Evolutionary conservation across 2,113 vertebrate genomes (phyloP), one percentile per base, ranked within the genome.

Genomic region (Todiramphus chloris): DNA sequence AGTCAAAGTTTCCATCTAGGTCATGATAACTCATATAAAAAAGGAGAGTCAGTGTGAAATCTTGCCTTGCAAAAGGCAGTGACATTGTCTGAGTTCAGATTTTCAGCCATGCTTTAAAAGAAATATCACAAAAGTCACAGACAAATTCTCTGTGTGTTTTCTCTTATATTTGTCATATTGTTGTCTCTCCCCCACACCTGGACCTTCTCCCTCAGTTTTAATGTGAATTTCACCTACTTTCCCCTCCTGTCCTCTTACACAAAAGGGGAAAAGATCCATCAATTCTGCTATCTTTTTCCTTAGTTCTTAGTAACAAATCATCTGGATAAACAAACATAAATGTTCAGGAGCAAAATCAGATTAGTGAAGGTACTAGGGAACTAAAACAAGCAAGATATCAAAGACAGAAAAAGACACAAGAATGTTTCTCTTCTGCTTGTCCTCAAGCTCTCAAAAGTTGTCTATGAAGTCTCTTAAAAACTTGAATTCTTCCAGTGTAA

Each of bases 251-350:
- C 23, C 6, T 62, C 9, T 27, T 48, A 33, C 14, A 37, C 11
- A 56, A 84, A 55, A 6, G 6, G 9, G 5, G 6, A 4, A 72
- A 73, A 56, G 9, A 33, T 53, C 16, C 30, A 60, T 3, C 2
- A 51, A 3, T 80, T 79, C 37, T 68, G 4, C 9, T 46, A 10
- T 69, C 41, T 59, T 70, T 85, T 75, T 23, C 14, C 16, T 73
- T 83, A 55, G 17, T 28, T 73, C 27, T 68, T 68, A 41, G 9
- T 33, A 59, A 64, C 27, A 14, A 25, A 13, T 68, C 35, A 44
- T 17, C 13, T 56, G 33, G 31, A 50, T 30, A 58, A 68, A 39
- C 4, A 0, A 72, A 33, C 5, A 0, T 37, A 59, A 24, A 16
- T 46, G 4, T 84, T 92, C 51, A 68, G 23, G 31, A 67, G 16